Conservation (phyloP, 1,140 invertebrate genomes). For the Drosophila varians region DNA sequence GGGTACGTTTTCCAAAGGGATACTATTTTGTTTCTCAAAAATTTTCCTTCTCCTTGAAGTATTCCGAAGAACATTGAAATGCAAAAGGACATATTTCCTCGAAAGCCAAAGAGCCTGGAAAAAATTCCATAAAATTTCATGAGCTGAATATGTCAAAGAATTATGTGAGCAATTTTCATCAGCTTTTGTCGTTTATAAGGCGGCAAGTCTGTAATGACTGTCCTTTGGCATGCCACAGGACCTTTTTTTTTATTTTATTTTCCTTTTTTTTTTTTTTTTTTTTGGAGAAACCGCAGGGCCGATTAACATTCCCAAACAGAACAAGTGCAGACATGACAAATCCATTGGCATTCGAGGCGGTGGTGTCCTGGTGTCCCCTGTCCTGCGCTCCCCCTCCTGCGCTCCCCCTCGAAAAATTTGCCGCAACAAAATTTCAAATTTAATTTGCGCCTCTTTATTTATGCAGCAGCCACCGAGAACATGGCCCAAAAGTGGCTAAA, state of each 20-base stretch:
- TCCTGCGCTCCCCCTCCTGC: no score
- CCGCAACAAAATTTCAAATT: slow-evolving; percentile 60
- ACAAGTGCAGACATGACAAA: slow-evolving; percentile 45
- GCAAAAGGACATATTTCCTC: neutral
- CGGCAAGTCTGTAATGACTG: slow-evolving; percentile 39
- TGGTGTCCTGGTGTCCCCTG: no score
- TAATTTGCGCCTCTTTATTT: slow-evolving; percentile 74
- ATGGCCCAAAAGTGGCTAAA: neutral
- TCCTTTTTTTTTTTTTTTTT: neutral
- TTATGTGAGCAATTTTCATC: slow-evolving; percentile 62
- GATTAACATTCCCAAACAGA: slow-evolving; percentile 21
- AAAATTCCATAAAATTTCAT: slow-evolving; percentile 32
- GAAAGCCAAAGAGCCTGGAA: neutral
- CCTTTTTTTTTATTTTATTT: neutral
- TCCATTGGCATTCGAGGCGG: slow-evolving; percentile 22
- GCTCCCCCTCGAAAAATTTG: no score
- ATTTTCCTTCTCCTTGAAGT: no score
- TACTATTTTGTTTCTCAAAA: no score
- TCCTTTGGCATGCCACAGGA: slow-evolving; percentile 30
- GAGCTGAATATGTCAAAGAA: slow-evolving; percentile 41
- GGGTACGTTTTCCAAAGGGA: no score
- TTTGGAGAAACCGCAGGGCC: slow-evolving; percentile 18
- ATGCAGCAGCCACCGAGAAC: slow-evolving; percentile 46
- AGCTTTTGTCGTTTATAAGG: slow-evolving; percentile 8
- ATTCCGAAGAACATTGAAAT: no score